Evolutionary conservation across 2,888 invertebrate species (phyloP).

Genomic region (Maniola hyperantus): DNA sequence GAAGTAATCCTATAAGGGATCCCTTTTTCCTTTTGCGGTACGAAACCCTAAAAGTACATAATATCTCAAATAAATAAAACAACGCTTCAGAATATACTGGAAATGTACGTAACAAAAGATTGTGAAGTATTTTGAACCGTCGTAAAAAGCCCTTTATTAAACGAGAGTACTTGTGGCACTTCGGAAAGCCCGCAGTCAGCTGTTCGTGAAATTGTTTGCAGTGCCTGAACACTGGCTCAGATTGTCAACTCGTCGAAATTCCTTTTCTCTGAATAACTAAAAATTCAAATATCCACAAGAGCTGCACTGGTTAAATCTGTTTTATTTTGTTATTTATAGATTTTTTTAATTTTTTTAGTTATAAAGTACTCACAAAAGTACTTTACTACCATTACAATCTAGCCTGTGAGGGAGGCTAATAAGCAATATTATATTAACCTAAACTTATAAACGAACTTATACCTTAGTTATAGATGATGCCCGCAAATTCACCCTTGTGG

Average conservation of each 20-base stretch:
- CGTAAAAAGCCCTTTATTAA: slow-evolving; percentile 17
- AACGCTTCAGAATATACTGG: not conserved
- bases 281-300: not conserved
- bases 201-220: slow-evolving; percentile 3
- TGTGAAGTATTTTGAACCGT: slow-evolving; percentile 11
- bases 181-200: slow-evolving; percentile 14
- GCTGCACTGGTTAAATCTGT: not conserved
- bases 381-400: no score
- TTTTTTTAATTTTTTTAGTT: no score
- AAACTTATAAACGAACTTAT: no score
- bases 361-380: no score
- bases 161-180: slow-evolving; percentile 12
- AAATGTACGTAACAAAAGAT: slow-evolving; percentile 2
- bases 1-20: no score
- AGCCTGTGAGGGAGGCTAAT: no score
- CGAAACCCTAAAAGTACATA: no score
- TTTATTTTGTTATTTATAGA: not conserved
- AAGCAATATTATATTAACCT: no score
- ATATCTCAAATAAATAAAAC: not conserved
- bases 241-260: slow-evolving; percentile 9
- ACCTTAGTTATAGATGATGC: not conserved
- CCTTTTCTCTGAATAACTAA: not conserved
- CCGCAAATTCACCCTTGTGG: not conserved
- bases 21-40: no score
- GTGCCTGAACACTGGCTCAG: not conserved